A percentile compares a stretch with the other conserved stretches of the same genome.
Evolutionary conservation across 2,113 vertebrate genomes (phyloP).

Genomic region (Empidonax traillii): DNA sequence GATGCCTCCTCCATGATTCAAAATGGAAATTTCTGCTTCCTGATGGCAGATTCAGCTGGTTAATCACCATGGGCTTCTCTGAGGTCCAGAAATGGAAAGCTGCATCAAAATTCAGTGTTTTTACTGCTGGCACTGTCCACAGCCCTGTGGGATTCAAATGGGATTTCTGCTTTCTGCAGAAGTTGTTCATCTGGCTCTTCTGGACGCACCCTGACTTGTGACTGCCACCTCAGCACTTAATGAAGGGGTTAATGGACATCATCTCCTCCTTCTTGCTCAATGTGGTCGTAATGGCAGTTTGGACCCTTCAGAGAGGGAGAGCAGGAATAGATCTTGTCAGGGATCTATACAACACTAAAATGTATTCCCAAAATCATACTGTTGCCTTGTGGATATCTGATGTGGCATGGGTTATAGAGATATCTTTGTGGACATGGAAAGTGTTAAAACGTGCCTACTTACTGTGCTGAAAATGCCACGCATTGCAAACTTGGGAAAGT

Average conservation of each 20-base stretch:
- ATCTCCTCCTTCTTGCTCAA: neutral
- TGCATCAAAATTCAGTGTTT: neutral
- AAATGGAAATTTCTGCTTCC: neutral
- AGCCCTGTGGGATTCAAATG: neutral
- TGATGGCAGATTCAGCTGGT: neutral
- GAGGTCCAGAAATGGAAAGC: neutral
- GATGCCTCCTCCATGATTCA: neutral
- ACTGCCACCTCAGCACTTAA: neutral
- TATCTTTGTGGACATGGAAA: neutral
- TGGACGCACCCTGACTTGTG: neutral
- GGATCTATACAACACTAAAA: neutral
- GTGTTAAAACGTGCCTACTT: neutral
- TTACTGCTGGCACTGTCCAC: neutral
- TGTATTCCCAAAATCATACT: neutral
- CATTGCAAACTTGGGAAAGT: neutral
- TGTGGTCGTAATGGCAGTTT: neutral
- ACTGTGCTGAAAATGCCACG: neutral
- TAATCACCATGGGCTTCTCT: neutral
- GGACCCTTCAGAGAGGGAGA: neutral
- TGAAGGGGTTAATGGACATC: conserved; percentile 10
- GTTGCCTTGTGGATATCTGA: neutral
- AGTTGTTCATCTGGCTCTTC: conserved; percentile 32
- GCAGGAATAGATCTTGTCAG: neutral
- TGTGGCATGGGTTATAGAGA: neutral
- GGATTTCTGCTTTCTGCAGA: neutral